Conservation (phyloP, 2,888 invertebrate species). For the Galerucella pusilla region DNA sequence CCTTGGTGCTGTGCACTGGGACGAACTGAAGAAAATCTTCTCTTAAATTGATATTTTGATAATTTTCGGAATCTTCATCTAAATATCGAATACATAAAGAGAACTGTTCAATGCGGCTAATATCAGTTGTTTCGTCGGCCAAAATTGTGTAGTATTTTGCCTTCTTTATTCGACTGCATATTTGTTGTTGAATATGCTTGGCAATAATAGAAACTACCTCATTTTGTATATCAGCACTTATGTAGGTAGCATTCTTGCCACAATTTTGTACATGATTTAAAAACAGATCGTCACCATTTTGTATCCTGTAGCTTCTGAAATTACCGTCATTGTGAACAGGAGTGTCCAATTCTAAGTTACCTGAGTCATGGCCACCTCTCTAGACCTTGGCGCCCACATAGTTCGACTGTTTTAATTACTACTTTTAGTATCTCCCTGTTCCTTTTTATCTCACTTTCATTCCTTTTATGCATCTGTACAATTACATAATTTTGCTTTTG, state of each 20-base stretch:
- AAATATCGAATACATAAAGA: slow-evolving; percentile 22
- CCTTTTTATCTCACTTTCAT: background rate
- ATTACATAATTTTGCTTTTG: background rate
- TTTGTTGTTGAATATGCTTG: slow-evolving; percentile 15
- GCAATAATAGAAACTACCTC: slow-evolving; percentile 13
- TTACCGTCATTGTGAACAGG: slow-evolving; percentile 8
- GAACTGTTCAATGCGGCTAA: slow-evolving; percentile 15
- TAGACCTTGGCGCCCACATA: slow-evolving; percentile 19
- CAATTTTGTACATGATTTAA: background rate
- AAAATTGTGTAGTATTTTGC: slow-evolving; percentile 21
- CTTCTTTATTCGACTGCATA: slow-evolving; percentile 10
- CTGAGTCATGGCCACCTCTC: slow-evolving; percentile 9
- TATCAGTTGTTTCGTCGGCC: slow-evolving; percentile 30
- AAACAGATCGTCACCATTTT: slow-evolving; percentile 8
- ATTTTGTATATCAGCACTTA: slow-evolving; percentile 14
- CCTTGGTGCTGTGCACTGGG: slow-evolving; percentile 9
- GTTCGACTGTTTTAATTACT: slow-evolving; percentile 20
- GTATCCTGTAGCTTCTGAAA: slow-evolving; percentile 1
- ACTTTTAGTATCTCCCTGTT: slow-evolving; percentile 12
- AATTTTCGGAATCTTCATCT: slow-evolving; percentile 3
- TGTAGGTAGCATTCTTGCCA: background rate
- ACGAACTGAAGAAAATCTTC: slow-evolving; percentile 22
- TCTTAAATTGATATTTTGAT: background rate
- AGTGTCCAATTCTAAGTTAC: background rate
- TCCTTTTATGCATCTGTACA: background rate